Percentiles rank a stretch among this genome's conserved stretches.
Conservation (phyloP, 2,888 invertebrate species). For the Atethmia centrago region DNA sequence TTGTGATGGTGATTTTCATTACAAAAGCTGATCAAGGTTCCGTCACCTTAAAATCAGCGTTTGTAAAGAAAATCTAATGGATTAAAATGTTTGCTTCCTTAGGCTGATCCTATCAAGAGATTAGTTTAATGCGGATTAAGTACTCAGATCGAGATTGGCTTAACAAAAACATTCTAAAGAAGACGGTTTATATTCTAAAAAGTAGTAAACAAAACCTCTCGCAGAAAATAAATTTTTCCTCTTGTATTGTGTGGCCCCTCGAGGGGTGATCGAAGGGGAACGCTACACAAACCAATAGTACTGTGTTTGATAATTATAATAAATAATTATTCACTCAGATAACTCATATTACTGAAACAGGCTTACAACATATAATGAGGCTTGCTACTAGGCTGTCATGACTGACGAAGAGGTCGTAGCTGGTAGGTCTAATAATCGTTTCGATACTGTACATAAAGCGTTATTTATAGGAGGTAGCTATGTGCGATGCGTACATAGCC, state of each 20-base stretch:
- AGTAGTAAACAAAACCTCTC: constrained; percentile 22
- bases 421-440: constrained; percentile 36
- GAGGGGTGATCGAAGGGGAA: constrained; percentile 20
- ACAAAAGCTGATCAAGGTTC: neutral
- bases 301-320: constrained; percentile 25
- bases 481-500: constrained; percentile 58
- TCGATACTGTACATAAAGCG: constrained; percentile 47
- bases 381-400: constrained; percentile 42
- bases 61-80: neutral
- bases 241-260: constrained; percentile 34
- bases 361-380: constrained; percentile 30
- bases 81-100: constrained; percentile 9
- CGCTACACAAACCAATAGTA: neutral
- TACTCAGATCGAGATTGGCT: constrained; percentile 24
- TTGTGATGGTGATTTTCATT: neutral
- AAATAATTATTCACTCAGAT: constrained; percentile 22
- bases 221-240: constrained; percentile 13
- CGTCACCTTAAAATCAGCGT: neutral
- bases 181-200: constrained; percentile 14
- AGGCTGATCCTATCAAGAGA: constrained; percentile 28
- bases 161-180: constrained; percentile 36
- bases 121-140: constrained; percentile 34
- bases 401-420: constrained; percentile 25
- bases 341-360: constrained; percentile 29
- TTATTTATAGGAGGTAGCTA: constrained; percentile 46